Conservation (phyloP, 92 coral and sea anemone species). For the Heteractis magnifica region DNA sequence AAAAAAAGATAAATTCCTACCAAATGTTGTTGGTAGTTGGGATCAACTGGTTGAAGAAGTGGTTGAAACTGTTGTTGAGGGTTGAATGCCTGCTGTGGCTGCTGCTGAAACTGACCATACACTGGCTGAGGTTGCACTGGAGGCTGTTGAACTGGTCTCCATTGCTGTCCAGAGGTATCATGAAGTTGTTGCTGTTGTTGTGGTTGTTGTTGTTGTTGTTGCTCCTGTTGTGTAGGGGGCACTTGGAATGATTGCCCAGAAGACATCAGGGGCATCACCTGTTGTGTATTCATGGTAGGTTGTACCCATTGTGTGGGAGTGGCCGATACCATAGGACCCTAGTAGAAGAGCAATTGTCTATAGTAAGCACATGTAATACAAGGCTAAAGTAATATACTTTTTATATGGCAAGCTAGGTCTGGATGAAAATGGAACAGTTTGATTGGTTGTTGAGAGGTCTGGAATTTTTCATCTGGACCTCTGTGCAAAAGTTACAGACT, state of each 20-base stretch:
- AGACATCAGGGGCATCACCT: background rate
- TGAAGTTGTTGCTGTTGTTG: slow-evolving; percentile 9
- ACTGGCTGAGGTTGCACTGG: background rate
- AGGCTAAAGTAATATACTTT: background rate
- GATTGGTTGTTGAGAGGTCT: too few relatives aligned
- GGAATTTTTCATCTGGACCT: too few relatives aligned
- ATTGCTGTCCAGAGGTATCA: slow-evolving; percentile 26
- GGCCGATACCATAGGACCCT: background rate
- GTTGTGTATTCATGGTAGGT: background rate
- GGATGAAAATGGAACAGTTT: too few relatives aligned
- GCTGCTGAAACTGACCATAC: slow-evolving; percentile 10
- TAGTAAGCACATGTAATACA: background rate
- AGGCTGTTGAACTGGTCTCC: slow-evolving; percentile 6
- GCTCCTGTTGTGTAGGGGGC: slow-evolving; percentile 25
- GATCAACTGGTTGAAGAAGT: background rate
- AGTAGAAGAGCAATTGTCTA: background rate
- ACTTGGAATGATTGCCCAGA: slow-evolving; percentile 16
- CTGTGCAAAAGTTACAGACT: too few relatives aligned
- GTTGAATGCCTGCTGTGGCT: background rate
- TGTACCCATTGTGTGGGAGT: background rate
- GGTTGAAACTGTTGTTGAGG: slow-evolving; percentile 24
- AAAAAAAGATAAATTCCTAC: background rate
- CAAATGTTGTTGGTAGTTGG: background rate
- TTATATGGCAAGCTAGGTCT: too few relatives aligned
- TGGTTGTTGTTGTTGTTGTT: slow-evolving; percentile 8